Evolutionary conservation across 2,113 vertebrate species (phyloP), one percentile per base, ranked within the genome.

Genomic region (Oostethus manadensis): DNA sequence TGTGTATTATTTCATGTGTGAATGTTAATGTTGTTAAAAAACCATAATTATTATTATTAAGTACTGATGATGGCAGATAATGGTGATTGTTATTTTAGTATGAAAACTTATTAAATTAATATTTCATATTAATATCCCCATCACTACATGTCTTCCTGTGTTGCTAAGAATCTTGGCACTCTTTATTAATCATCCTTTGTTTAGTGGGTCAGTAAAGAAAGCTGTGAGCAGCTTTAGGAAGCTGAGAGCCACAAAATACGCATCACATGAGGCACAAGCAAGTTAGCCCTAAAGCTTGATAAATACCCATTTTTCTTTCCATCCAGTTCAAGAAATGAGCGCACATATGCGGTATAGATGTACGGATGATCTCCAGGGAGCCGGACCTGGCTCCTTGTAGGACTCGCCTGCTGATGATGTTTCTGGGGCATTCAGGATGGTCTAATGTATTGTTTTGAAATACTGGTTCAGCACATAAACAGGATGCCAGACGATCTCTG

Each of bases 181-280:
- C 29, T 33, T 33, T 33, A 33, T 84, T 84, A 84, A 84, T 88
- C 83, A 86, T 81, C 83, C 79, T 82, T 82, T 77, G 77, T 84
- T 84, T 40, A 86, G 82, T 80, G 73, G 81, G 81, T 75, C 80
- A 85, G 70, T 40, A 74, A 83, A 79, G 68, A 45, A 60, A 66
- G 71, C 73, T 76, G 84, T 81, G 68, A 55, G 81, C 63, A 70
- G 79, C 84, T 79, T 71, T 69, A 71, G 68, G 77, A 66, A 76
- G 51, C 56, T 33, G 22, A 49, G 53, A 68, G 54, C 49, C 65
- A 69, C 46, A 46, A 73, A 69, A 74, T 18, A 66, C 62, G 48
- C 60, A 38, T 56, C 61, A 58, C 53, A 50, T 56, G 16, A 60
- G 21, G 67, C 40, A 42, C 18, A 23, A 26, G 35, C 64, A 59